Conservation (phyloP, 1,140 invertebrate genomes). For the Penaeus vannamei region DNA sequence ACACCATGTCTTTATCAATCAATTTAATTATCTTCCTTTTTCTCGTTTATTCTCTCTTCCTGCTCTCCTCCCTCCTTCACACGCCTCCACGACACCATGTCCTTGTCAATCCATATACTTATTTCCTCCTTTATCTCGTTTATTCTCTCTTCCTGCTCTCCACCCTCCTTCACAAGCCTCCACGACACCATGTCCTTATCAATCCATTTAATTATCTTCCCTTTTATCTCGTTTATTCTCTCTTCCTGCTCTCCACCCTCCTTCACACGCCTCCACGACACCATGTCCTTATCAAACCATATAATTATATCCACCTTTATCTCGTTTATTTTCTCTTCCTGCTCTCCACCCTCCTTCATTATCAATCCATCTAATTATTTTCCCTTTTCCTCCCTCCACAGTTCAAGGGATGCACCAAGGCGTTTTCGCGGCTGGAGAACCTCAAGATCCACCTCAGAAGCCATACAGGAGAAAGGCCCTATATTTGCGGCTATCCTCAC, state of each 20-base stretch:
- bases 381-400: constrained; percentile 74
- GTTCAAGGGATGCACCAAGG: constrained; percentile 93
- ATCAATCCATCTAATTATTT: constrained; percentile 76
- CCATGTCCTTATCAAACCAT: too few species aligned
- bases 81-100: too few species aligned
- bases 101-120: too few species aligned
- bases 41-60: constrained; percentile 6
- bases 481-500: constrained; percentile 85
- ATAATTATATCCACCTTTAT: background rate
- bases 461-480: constrained; percentile 76
- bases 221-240: too few species aligned
- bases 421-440: constrained; percentile 95
- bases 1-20: too few species aligned
- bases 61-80: background rate
- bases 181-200: too few species aligned
- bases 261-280: too few species aligned
- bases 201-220: too few species aligned
- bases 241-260: too few species aligned
- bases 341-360: too few species aligned
- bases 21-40: background rate
- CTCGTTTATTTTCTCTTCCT: background rate
- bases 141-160: background rate
- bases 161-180: too few species aligned
- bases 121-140: background rate
- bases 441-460: constrained; percentile 90